These are phyloP conservation scores for Pseudoatta argentina DNA, from an alignment of 1,140 invertebrate species.

Conservation along the genomic window DNA sequence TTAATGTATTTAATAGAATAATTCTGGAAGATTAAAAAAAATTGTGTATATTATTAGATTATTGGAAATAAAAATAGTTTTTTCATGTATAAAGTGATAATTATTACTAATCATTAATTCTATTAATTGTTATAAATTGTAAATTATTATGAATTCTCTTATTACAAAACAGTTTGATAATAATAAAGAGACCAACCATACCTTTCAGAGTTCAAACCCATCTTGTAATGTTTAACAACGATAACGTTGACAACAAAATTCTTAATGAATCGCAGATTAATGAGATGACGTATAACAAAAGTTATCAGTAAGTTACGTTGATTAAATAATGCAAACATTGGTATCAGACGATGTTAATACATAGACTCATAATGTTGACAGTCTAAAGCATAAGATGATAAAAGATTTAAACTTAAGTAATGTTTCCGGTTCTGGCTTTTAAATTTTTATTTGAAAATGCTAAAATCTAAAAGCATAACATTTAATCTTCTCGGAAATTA, in stretches of 20 bases:
- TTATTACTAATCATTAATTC: neutral
- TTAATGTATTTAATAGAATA: neutral
- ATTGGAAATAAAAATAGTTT: neutral
- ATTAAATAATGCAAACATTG: constrained; percentile 63
- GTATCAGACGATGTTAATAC: constrained; percentile 29
- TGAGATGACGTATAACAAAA: constrained; percentile 6
- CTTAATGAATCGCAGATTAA: constrained; percentile 9
- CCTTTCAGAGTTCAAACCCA: neutral
- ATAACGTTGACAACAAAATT: constrained; percentile 7
- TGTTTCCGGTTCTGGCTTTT: constrained; percentile 11
- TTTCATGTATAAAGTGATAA: neutral
- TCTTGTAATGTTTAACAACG: neutral
- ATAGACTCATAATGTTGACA: constrained; percentile 7
- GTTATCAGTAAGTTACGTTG: constrained; percentile 38
- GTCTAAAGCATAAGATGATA: neutral
- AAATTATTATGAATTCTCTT: neutral
- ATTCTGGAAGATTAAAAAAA: constrained; percentile 9
- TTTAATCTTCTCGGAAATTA: constrained; percentile 15
- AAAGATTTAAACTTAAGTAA: neutral
- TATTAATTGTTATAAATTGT: neutral
- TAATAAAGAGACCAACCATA: neutral
- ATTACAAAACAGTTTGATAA: neutral
- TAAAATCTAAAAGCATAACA: neutral
- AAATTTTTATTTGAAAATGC: neutral
- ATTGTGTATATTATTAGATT: neutral